A percentile compares a stretch with the other conserved stretches of the same genome.
Conservation (phyloP, 2,888 invertebrate genomes). For the Nomada ferruginata region DNA sequence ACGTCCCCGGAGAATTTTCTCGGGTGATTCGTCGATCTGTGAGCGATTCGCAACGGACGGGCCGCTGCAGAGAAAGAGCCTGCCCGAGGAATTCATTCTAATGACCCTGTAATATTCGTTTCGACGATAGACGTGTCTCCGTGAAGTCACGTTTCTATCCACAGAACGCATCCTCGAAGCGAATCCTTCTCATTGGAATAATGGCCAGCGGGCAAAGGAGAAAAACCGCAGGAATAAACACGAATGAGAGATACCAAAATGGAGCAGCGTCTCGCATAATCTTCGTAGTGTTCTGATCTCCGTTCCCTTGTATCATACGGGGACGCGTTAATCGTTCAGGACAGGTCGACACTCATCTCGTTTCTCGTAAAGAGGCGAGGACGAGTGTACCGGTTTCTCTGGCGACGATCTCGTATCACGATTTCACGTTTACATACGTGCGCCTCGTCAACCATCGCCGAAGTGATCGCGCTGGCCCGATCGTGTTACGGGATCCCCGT, state of each 20-base stretch:
- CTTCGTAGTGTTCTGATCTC: constrained; percentile 53
- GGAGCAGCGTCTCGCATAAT: neutral
- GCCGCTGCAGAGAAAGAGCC: constrained; percentile 29
- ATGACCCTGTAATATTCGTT: constrained; percentile 31
- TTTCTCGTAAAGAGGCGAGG: constrained; percentile 62
- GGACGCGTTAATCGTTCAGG: constrained; percentile 80
- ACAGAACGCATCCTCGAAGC: neutral
- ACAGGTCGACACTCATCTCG: constrained; percentile 79
- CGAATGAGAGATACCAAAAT: too few species aligned
- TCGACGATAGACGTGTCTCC: constrained; percentile 1
- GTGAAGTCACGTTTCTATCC: constrained; percentile 19
- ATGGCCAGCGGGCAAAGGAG: too few species aligned
- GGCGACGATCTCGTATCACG: constrained; percentile 71
- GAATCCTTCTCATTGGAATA: too few species aligned
- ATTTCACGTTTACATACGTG: constrained; percentile 75
- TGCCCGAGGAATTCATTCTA: constrained; percentile 42
- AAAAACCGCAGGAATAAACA: too few species aligned
- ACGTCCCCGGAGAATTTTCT: constrained; percentile 58
- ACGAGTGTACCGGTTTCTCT: constrained; percentile 67
- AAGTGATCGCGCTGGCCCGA: constrained; percentile 68
- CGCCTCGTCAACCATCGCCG: constrained; percentile 61
- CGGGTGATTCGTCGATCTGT: constrained; percentile 62
- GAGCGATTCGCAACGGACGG: constrained; percentile 69
- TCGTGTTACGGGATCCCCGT: constrained; percentile 80
- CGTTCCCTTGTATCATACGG: constrained; percentile 72